A percentile compares a stretch with the other conserved stretches of the same genome.
phyloP scores from a whole-genome alignment of 2,797 vertebrate species.

The Silurus aristotelis region DNA sequence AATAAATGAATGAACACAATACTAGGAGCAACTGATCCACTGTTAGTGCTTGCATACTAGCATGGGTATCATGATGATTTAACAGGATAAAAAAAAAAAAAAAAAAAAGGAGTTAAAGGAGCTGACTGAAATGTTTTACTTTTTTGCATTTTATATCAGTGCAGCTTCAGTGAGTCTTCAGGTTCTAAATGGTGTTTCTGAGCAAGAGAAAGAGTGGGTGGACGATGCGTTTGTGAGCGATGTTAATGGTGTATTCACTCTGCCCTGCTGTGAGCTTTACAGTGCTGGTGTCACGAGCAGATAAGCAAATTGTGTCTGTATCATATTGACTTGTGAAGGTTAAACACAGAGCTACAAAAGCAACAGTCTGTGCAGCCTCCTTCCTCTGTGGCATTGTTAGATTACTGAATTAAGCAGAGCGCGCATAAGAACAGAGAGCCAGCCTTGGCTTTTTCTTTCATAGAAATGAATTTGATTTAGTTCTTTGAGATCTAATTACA shows the following conservation, averaged over 20 bases:
- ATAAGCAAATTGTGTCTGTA: conserved; percentile 79
- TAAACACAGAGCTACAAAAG: conserved; percentile 69
- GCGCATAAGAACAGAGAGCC: conserved; percentile 26
- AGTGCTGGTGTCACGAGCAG: conserved; percentile 78
- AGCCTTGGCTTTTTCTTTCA: conserved; percentile 65
- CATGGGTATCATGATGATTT: not conserved
- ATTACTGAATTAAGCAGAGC: conserved; percentile 49
- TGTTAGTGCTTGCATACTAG: not conserved
- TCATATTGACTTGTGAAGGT: conserved; percentile 83
- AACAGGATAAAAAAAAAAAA: not conserved
- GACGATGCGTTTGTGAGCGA: conserved; percentile 73
- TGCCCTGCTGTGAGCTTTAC: conserved; percentile 69
- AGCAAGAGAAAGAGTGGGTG: conserved; percentile 50
- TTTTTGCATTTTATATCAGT: conserved; percentile 15
- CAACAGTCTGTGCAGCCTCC: conserved; percentile 52
- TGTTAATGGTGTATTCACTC: conserved; percentile 71
- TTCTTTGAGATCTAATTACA: conserved; percentile 77
- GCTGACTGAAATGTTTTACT: not conserved
- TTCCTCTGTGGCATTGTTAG: conserved; percentile 45
- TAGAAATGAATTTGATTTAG: conserved; percentile 78
- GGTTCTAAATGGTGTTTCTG: conserved; percentile 33
- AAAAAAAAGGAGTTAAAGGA: conserved; percentile 8
- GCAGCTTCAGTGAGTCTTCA: conserved; percentile 19
- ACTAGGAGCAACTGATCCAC: not conserved
- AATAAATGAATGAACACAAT: not conserved